Base-by-base conservation (phyloP, 92 coral and sea anemone genomes). In the Epizoanthus rinbou region DNA sequence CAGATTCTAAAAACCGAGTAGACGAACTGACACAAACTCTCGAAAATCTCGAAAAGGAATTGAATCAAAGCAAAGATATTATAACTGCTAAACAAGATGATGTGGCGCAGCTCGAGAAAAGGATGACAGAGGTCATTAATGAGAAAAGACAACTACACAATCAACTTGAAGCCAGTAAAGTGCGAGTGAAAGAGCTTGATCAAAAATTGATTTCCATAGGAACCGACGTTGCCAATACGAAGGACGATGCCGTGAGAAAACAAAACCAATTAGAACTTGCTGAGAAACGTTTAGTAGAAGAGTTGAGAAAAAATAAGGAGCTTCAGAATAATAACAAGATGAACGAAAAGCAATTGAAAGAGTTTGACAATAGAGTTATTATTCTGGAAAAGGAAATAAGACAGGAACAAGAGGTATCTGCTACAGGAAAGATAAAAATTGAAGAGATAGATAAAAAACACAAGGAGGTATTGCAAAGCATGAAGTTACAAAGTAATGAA, bases 391-490 rank as follows among this genome's bases (percentile, higher is more conserved):
- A 56, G 11, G 64, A 59, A 76, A 3, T 57, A 76, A 60, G 22
- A 39, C 21, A 76, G 8, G 39, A 33, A 18, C 24, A 76, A 10
- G 82, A 59, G 59, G 31, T 57, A 16, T 41, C 43, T 59, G 4
- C 19, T 18, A 39, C 31, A 57, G 82, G 59, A 76, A 76, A 76
- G 47, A 31, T 14, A 7, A 76, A 19, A 59, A 57, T 83, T n/a
- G 89, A 76, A 39, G 72, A 87, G 76, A 66, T 84, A 2, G 90
- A 86, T 52, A 80, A 83, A 58, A 85, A 83, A 73, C 88, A 87
- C 18, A 75, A 93, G 68, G 88, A 93, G 39, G 86, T 93, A 33
- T 88, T 84, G 37, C 54, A 65, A 41, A 92, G 87, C 21, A 78
- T 79, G 28, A 80, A 81, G 74, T 74, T 86, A 25, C 43, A 80